Evolutionary conservation across 1,140 invertebrate species (phyloP).

Genomic region (Penaeus vannamei): DNA sequence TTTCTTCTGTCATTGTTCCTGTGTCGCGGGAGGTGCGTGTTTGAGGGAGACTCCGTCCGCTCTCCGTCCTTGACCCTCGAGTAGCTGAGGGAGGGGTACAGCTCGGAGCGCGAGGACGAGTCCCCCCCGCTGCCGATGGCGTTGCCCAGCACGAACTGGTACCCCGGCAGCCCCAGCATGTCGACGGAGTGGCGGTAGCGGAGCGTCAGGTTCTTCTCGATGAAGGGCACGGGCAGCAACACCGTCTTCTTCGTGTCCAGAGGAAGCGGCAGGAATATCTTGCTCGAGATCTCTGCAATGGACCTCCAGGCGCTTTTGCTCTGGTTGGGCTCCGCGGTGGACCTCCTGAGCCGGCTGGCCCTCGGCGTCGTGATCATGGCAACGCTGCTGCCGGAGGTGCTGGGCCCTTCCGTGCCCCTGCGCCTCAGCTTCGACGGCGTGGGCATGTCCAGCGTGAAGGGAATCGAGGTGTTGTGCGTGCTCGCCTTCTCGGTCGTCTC

Average conservation of each 20-base stretch:
- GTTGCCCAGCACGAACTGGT: slow-evolving; percentile 57
- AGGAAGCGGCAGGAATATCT: slow-evolving; percentile 62
- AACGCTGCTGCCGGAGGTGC: slow-evolving; percentile 3
- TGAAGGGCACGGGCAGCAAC: slow-evolving; percentile 47
- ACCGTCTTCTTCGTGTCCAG: slow-evolving; percentile 56
- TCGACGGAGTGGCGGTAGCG: slow-evolving; percentile 52
- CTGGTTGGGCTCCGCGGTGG: slow-evolving; percentile 41
- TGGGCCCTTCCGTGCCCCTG: not conserved
- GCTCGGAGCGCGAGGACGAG: slow-evolving; percentile 31
- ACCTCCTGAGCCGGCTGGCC: slow-evolving; percentile 38
- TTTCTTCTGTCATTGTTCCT: slow-evolving; percentile 51
- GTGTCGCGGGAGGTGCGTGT: slow-evolving; percentile 44
- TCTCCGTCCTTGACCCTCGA: slow-evolving; percentile 56
- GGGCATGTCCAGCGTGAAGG: too few relatives aligned
- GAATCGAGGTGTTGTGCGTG: too few relatives aligned
- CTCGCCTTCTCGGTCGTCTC: not conserved
- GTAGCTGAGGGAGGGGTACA: slow-evolving; percentile 58
- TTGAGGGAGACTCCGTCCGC: slow-evolving; percentile 25
- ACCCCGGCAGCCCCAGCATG: slow-evolving; percentile 49
- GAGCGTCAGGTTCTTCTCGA: slow-evolving; percentile 63
- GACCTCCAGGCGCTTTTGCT: slow-evolving; percentile 43
- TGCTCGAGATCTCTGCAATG: slow-evolving; percentile 51
- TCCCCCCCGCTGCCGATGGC: slow-evolving; percentile 18
- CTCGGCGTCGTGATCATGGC: not conserved
- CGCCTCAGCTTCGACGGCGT: too few relatives aligned